Conservation (phyloP, 2,797 vertebrate genomes). For the Tokudaia tokunoshimensis region DNA sequence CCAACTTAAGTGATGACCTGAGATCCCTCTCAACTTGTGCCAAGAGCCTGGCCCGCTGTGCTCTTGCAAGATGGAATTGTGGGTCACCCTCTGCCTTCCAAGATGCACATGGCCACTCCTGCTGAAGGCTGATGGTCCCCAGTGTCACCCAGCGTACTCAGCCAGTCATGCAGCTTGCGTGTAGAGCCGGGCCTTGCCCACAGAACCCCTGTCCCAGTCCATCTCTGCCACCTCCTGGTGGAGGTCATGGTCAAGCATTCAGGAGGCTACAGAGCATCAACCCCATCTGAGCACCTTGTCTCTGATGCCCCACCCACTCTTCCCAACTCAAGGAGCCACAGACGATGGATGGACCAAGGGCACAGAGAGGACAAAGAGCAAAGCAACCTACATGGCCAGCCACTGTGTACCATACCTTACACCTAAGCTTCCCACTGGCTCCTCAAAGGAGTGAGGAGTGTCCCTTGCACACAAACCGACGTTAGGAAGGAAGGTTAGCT, state of each 20-base stretch:
- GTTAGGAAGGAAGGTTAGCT: neutral
- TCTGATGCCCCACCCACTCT: neutral
- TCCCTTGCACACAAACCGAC: neutral
- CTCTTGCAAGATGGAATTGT: neutral
- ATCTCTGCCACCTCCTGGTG: fast-evolving
- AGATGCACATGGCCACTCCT: fast-evolving
- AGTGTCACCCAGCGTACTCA: neutral
- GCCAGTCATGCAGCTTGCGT: neutral
- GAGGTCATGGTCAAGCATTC: neutral
- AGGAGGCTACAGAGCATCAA: fast-evolving
- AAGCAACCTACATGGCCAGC: neutral
- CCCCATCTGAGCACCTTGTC: neutral
- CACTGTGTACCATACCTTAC: neutral
- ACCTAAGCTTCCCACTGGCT: neutral
- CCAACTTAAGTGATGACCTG: neutral
- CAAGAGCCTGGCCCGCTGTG: neutral
- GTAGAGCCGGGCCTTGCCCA: neutral
- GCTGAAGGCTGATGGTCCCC: neutral
- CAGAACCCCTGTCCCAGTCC: fast-evolving
- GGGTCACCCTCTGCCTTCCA: neutral
- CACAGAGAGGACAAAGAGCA: neutral
- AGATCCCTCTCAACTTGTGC: neutral
- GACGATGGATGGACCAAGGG: neutral
- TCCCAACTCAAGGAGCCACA: neutral
- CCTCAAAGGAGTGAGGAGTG: neutral